Base-by-base conservation (phyloP, 2,797 vertebrate species). In the Takifugu ocellatus region DNA sequence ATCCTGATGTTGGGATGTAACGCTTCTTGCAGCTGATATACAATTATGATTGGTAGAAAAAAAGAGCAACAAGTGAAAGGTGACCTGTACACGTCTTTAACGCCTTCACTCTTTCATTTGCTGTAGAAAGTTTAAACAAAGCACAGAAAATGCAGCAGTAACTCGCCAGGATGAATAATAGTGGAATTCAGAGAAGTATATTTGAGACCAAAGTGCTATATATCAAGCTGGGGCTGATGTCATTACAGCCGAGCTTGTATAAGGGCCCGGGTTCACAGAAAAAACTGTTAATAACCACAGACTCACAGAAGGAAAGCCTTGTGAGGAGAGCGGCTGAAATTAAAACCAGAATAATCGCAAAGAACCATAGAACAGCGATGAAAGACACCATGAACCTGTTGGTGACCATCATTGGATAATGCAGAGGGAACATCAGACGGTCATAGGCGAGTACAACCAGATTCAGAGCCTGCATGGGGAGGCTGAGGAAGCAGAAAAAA, bases 71-170 rank as follows among this genome's bases (percentile, higher is more conserved):
- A 25, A 90, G 65, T 1, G 82, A 58, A 26, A 89, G 52, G 48
- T 90, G 85, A 52, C 79, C 70, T 4, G 61, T 68, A 49, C 85
- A 90, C 0, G 86, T 90, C 81, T 82, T 82, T 15, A 82, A 17
- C 0, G 75, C 82, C 68, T 64, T 86, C 1, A 72, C 33, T 14
- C 73, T 57, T 17, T 83, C 74, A 6, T 54, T 42, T 27, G 46
- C 57, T 36, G 74, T 79, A 12, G 77, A 65, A 12, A 81, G 78
- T 49, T 68, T 76, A 27, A 48, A 61, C 29, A 87, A 51, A 8
- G 79, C 72, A 7, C 55, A 6, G 11, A 25, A 55, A 57, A 88
- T 87, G 16, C 58, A 78, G 14, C 75, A 1, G 44, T 90, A 89
- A 7, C 78, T 78, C 0, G 64, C 1, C 1, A 17, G 43, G 24